Conservation (phyloP, 1,140 invertebrate species). For the Brachionus rotundiformis region DNA sequence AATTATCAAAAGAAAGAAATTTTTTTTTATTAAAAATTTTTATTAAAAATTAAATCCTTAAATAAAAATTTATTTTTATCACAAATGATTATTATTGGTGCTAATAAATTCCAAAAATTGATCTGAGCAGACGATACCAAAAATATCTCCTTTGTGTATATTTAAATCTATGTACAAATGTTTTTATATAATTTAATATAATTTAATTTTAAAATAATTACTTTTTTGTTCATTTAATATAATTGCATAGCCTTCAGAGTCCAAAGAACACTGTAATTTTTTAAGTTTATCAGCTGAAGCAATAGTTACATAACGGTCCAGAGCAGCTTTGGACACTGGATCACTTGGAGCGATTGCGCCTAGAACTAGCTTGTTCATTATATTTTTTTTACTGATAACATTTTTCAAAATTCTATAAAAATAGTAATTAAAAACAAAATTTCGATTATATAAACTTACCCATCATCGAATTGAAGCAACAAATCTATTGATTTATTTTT, state of each 20-base stretch:
- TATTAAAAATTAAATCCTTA: conserved; percentile 13
- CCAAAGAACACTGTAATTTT: conserved; percentile 28
- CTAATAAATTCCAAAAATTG: conserved; percentile 40
- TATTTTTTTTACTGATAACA: conserved; percentile 40
- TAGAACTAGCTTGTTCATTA: conserved; percentile 26
- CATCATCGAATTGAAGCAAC: conserved; percentile 19
- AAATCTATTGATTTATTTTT: conserved; percentile 17
- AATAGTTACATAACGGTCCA: conserved; percentile 16
- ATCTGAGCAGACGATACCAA: conserved; percentile 38
- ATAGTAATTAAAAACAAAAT: background rate
- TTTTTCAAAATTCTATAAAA: conserved; percentile 32
- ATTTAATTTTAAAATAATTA: background rate
- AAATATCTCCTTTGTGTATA: background rate
- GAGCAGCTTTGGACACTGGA: background rate
- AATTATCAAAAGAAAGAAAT: background rate
- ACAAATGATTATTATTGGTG: conserved; percentile 35
- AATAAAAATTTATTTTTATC: background rate
- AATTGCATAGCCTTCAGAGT: conserved; percentile 45
- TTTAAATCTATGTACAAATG: background rate
- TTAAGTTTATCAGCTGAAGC: conserved; percentile 17
- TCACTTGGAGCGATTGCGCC: conserved; percentile 7
- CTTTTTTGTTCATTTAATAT: background rate
- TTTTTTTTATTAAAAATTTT: background rate
- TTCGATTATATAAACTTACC: background rate
- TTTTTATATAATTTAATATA: background rate